Base-by-base conservation (phyloP, 30 jellyfish, hydroid and myxozoan genomes). In the Cassiopea xamachana region DNA sequence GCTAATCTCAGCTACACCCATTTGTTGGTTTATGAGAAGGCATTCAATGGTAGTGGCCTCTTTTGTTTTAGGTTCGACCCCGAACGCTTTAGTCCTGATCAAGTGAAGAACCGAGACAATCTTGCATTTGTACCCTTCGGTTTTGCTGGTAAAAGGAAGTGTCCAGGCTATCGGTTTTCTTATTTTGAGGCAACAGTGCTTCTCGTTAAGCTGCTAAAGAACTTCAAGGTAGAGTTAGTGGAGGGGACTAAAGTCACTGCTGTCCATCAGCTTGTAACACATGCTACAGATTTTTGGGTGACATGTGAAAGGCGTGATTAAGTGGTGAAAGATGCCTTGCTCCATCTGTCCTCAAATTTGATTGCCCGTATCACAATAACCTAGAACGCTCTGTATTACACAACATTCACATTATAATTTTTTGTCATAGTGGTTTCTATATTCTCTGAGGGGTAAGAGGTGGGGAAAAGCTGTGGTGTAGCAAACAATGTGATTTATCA, bases 81-180 rank as follows among this genome's bases (percentile, higher is more conserved):
- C 5, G 98, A 91, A 48, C 89, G 98, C 19, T 94, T 94, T 92
- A 87, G 81, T 64, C 90, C 91, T 2, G 97, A 94, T 48, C 82
- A 90, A 69, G 71, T 49, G 80, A 90, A 94, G 73, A 74, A 51
- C 15, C 90, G 96, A 17, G 92, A 85, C 50, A 47, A 50, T 19
- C 73, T 94, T 49, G 94, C 98, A 7, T 94, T 94, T 83, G 91
- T 86, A 15, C 98, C 98, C 46, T 94, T 94, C 75, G 98, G 98
- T 17, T 94, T 94, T 72, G 98, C 98, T 46, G 98, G 98, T 1
- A 94, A 94, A 73, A 69, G 98, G 17, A 94, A 94, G 58, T 94
- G 98, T 48, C 98, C 98, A 46, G 98, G 98, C 73, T 94, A 90
- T 75, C 93, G 97, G 18, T 91, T 90, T 77, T 91, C 97, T 39